Evolutionary conservation across 2,797 vertebrate genomes (phyloP).

Genomic region (Sarcoramphus papa): DNA sequence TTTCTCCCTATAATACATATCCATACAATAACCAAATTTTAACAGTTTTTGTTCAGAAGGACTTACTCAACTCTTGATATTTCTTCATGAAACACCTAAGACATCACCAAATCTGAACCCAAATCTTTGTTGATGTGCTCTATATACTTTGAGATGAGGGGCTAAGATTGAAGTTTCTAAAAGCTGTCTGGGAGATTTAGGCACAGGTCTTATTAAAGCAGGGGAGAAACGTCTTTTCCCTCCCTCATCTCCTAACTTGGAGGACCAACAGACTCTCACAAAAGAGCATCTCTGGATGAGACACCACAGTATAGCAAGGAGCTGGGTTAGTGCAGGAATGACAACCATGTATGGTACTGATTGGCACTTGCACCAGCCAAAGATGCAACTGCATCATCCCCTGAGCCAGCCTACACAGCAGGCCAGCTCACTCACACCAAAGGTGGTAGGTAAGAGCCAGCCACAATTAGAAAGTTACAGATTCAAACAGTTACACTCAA

Average conservation of each 20-base stretch:
- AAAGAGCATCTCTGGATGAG: neutral
- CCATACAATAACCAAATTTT: neutral
- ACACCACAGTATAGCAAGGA: neutral
- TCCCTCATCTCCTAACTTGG: neutral
- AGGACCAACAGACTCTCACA: neutral
- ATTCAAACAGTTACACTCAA: neutral
- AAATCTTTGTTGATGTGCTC: neutral
- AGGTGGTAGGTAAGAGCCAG: neutral
- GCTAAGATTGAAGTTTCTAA: neutral
- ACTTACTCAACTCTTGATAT: neutral
- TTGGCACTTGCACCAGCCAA: neutral
- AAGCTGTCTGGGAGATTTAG: neutral
- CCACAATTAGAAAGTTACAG: neutral
- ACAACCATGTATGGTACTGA: neutral
- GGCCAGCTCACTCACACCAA: neutral
- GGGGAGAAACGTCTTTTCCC: accelerated
- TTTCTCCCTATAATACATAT: neutral
- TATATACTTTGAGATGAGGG: neutral
- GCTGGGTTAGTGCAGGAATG: neutral
- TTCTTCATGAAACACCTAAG: neutral
- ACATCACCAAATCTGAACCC: neutral
- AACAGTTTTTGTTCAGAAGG: neutral
- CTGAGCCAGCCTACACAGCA: neutral
- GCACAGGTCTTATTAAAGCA: neutral
- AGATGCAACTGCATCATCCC: neutral